Conservation (phyloP, 2,113 vertebrate species). For the Danionella cerebrum region DNA sequence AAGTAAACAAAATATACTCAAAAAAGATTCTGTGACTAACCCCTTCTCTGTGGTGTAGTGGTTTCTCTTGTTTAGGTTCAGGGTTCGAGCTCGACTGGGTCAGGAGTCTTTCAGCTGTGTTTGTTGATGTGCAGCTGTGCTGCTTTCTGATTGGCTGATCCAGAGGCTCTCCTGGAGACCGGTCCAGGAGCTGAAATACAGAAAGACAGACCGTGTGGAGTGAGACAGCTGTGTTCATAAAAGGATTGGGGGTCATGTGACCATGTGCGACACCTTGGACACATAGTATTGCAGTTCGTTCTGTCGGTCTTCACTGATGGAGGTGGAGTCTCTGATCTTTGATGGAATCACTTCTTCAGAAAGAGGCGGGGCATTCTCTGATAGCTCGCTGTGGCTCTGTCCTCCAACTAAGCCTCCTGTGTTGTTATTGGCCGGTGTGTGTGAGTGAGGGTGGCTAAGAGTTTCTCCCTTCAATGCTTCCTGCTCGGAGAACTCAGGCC, state of each 20-base stretch:
- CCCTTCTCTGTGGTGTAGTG: no score
- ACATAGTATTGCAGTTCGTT: slow-evolving; percentile 39
- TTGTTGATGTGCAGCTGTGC: not conserved
- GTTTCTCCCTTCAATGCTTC: not conserved
- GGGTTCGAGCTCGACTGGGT: not conserved
- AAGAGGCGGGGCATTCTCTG: not conserved
- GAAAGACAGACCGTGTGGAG: not conserved
- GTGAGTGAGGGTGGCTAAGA: not conserved
- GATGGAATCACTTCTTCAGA: not conserved
- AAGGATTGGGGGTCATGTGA: not conserved
- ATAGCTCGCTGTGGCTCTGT: no score
- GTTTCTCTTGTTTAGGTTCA: slow-evolving; percentile 1
- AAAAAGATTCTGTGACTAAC: no score
- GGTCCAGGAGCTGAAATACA: slow-evolving; percentile 29
- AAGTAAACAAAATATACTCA: no score
- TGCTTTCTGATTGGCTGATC: slow-evolving; percentile 16
- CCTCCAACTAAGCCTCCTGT: not conserved
- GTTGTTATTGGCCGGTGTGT: slow-evolving; percentile 3
- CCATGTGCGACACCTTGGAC: slow-evolving; percentile 20
- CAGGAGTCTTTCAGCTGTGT: not conserved
- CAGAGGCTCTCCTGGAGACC: slow-evolving; percentile 33
- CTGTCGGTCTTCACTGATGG: slow-evolving; percentile 17
- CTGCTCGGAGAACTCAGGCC: not conserved
- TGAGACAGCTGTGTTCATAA: not conserved
- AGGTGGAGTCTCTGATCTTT: not conserved